Evolutionary conservation across 2,888 invertebrate species (phyloP), one percentile per base, ranked within the genome.

Genomic region (Brachynemurus nebulosus): DNA sequence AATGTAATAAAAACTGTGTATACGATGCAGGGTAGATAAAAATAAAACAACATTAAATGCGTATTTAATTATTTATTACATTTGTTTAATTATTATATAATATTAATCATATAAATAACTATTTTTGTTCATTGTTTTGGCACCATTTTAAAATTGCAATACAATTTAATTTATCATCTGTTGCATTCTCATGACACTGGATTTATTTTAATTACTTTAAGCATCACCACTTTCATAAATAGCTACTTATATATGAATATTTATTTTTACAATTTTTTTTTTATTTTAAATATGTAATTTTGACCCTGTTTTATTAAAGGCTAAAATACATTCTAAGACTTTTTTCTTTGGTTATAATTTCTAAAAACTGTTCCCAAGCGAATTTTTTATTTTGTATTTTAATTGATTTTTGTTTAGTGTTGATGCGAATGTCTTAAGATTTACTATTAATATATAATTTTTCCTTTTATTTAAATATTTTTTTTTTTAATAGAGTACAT

Each of bases 221-320:
- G 5, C 33, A 33, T 33, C 33, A 33, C n/a, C n/a, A 33, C 12
- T 16, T 34, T 20, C 16, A 16, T 20, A 44, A 44, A 44, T 44
- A 44, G 44, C 44, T 44, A 44, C 44, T 44, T 44, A 44, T 44
- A 44, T 25, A 27, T 25, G 35, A 20, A 34, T 18, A 36, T 37
- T 25, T 36, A 36, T 33, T 33, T 18, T 43, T 43, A 30, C 14
- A 12, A 12, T 27, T 30, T 30, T 30, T 30, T 14, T 12, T 30
- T 30, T 30, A 30, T 30, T 30, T 30, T 30, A 12, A 30, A 30
- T 59, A 68, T 52, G 53, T 54, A 58, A 61, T 61, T 59, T 62
- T 59, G 63, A 64, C 65, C 65, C 64, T 64, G 64, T 65, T 63
- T 65, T 54, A 56, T 59, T 60, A 60, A 64, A 65, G 64, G 65